These are phyloP conservation scores for Plumapathes pennacea DNA, from an alignment of 92 coral and sea anemone species.

Conservation along the genomic window DNA sequence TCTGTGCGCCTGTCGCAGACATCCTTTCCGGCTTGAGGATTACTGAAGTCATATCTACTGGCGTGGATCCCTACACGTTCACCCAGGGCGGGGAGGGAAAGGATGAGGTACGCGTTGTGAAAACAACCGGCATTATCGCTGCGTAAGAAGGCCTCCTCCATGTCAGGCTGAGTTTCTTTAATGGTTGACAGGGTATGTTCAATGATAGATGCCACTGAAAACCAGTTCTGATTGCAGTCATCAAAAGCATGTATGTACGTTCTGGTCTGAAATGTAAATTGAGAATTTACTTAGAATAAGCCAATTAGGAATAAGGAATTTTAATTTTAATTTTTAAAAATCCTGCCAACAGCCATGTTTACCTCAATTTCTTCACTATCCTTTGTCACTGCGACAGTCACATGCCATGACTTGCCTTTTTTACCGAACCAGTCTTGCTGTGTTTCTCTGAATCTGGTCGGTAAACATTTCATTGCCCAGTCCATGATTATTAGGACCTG, in stretches of 20 bases:
- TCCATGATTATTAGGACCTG: conserved; percentile 1
- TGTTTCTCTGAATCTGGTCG: conserved; percentile 7
- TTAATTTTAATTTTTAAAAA: too few species aligned
- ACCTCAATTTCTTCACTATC: background rate
- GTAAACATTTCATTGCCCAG: conserved; percentile 14
- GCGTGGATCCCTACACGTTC: background rate
- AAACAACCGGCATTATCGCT: conserved; percentile 18
- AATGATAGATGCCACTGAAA: conserved; percentile 1
- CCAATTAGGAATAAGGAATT: too few species aligned
- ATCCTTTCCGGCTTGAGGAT: conserved; percentile 15
- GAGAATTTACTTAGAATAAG: too few species aligned
- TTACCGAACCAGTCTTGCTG: conserved; percentile 8
- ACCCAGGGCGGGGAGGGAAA: background rate
- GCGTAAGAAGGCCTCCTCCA: background rate
- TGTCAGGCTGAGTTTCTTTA: conserved; percentile 1
- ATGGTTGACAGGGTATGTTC: conserved; percentile 7
- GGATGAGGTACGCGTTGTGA: conserved; percentile 3
- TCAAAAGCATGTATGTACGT: too few species aligned
- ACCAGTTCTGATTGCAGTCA: conserved; percentile 13
- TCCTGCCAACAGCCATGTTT: conserved; percentile 1
- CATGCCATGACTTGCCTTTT: conserved; percentile 6
- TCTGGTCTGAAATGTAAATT: too few species aligned
- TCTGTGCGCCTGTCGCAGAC: conserved; percentile 4
- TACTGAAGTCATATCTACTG: conserved; percentile 13
- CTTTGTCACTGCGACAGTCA: conserved; percentile 1